Base-by-base conservation (phyloP, 2,888 invertebrate genomes). In the Metallyticus violacea region DNA sequence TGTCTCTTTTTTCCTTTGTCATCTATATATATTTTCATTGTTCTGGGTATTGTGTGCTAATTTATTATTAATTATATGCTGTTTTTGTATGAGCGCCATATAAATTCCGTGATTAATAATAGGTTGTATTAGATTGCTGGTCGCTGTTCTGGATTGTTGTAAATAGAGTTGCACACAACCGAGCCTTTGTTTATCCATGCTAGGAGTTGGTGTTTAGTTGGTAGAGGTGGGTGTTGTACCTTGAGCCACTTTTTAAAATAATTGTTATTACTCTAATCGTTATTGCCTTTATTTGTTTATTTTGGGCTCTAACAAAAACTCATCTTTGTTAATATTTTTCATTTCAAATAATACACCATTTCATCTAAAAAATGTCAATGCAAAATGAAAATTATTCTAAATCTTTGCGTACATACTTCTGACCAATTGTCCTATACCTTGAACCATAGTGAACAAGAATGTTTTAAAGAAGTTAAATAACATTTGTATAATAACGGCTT, bases 31-130 rank as follows among this genome's bases (percentile, higher is more conserved):
- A 78, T 78, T n/a, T 78, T 78, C 78, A 78, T 78, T 15, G 78
- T n/a, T 25, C 25, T 78, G 15, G 78, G 78, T 78, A 78, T 78
- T 78, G n/a, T 25, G n/a, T 7, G 78, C 78, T 25, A 78, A 26
- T n/a, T 78, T 78, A n/a, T 78, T 78, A n/a, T 25, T 7, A n/a
- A 78, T 78, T 15, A n/a, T 78, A 26, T 78, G 25, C 7, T 15
- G n/a, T 28, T 88, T 28, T 76, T 40, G 28, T 79, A 28, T 88
- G 26, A 77, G 81, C 85, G 85, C 82, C 7, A 40, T 85, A 28
- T 76, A 22, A 81, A 81, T 84, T 87, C 87, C 87, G 26, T 76
- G 15, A 79, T 28, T 81, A 9, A 81, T 81, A n/a, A 82, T 29
- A 0, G 30, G n/a, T 40, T 82, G 82, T n/a, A 25, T 15, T 25